Percentiles rank a stretch among this genome's conserved stretches.
phyloP scores from a whole-genome alignment of 2,888 invertebrate genomes.

The Pammene aurita region DNA sequence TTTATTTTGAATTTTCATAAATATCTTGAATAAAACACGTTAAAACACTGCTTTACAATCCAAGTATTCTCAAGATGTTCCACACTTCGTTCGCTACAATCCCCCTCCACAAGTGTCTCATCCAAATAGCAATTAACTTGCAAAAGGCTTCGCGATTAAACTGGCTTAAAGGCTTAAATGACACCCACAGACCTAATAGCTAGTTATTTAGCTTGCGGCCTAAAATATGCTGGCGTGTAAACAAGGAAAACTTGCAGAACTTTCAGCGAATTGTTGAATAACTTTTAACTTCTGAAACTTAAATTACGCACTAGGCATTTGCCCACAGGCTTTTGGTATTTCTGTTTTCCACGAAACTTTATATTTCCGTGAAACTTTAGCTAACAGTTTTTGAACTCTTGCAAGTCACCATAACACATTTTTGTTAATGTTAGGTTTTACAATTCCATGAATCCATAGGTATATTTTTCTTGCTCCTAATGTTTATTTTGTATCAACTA shows the following conservation, averaged over 20 bases:
- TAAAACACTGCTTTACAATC: background rate
- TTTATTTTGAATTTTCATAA: too few species aligned
- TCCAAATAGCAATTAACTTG: conserved; percentile 36
- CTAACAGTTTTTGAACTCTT: background rate
- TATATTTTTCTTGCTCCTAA: background rate
- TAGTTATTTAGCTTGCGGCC: conserved; percentile 11
- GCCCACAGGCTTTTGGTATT: conserved; percentile 1
- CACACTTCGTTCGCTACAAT: conserved; percentile 29
- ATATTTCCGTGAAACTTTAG: conserved; percentile 15
- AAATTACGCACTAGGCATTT: conserved; percentile 24
- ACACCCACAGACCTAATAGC: conserved; percentile 22
- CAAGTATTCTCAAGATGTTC: conserved; percentile 8
- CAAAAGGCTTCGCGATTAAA: conserved; percentile 40
- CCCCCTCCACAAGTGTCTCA: conserved; percentile 27
- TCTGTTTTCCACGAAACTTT: conserved; percentile 11
- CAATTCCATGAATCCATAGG: background rate
- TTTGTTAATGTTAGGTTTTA: background rate
- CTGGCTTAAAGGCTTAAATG: conserved; percentile 35
- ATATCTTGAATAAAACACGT: background rate
- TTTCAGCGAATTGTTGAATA: conserved; percentile 25
- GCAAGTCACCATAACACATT: background rate
- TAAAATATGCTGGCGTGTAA: conserved; percentile 21
- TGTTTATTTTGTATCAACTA: background rate
- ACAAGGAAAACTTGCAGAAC: conserved; percentile 24
- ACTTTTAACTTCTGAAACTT: conserved; percentile 13